phyloP scores from a whole-genome alignment of 30 jellyfish, hydroid and myxozoan species.

The Cassiopea xamachana region DNA sequence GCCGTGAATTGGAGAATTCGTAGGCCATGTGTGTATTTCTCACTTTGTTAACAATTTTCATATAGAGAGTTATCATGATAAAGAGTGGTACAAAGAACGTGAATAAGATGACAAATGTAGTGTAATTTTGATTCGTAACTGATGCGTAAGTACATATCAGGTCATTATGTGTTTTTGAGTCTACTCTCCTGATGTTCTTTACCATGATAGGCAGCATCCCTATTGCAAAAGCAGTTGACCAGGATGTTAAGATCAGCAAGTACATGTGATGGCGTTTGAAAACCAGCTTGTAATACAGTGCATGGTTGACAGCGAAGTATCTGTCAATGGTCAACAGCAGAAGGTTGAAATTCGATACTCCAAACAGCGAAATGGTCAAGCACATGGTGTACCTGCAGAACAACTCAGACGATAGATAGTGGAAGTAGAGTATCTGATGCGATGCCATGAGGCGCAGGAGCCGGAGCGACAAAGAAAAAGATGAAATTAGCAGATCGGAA shows the following conservation, averaged over 20 bases:
- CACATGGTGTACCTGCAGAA: conserved; percentile 54
- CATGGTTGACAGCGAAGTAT: conserved; percentile 56
- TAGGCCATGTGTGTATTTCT: neutral
- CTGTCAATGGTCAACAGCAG: conserved; percentile 72
- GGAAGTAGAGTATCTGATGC: neutral
- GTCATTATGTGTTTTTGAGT: neutral
- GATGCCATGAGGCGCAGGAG: conserved; percentile 31
- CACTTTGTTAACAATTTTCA: conserved; percentile 27
- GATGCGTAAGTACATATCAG: conserved; percentile 48
- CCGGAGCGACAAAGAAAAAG: conserved; percentile 48
- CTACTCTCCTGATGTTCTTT: conserved; percentile 9
- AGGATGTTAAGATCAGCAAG: conserved; percentile 19
- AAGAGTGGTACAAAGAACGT: conserved; percentile 70
- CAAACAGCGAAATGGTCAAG: conserved; percentile 55
- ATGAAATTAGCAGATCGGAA: conserved; percentile 64
- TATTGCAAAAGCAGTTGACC: conserved; percentile 32
- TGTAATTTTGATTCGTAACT: conserved; percentile 45
- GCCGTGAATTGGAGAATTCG: neutral
- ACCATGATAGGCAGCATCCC: conserved; percentile 42
- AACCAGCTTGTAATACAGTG: conserved; percentile 28
- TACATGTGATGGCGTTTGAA: conserved; percentile 33
- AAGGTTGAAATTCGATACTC: conserved; percentile 59
- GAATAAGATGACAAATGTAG: conserved; percentile 27
- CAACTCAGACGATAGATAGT: conserved; percentile 13
- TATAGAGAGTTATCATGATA: conserved; percentile 38